Conservation (phyloP, 1,140 invertebrate species). For the Halyomorpha halys region DNA sequence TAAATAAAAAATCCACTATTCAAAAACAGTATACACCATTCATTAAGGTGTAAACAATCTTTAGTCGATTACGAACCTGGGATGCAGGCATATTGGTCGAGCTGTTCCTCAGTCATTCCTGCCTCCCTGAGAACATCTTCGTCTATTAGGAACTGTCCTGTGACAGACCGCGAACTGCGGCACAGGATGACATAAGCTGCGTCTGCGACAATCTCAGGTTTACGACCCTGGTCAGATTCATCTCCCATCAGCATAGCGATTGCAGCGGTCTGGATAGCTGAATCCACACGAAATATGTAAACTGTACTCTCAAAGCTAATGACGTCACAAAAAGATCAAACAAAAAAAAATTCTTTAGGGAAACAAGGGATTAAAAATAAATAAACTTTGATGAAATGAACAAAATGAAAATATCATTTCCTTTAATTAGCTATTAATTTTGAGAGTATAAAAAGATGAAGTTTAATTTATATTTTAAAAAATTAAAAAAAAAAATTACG, state of each 20-base stretch:
- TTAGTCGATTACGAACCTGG: slow-evolving; percentile 42
- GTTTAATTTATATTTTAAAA: no score
- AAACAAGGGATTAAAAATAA: background rate
- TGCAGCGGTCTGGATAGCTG: slow-evolving; percentile 89
- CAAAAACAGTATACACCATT: no score
- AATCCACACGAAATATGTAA: slow-evolving; percentile 20
- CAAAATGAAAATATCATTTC: no score
- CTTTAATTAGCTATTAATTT: no score
- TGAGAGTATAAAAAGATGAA: no score
- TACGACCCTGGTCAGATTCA: slow-evolving; percentile 49
- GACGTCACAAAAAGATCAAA: no score
- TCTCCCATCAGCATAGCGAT: slow-evolving; percentile 83
- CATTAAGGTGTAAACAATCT: no score
- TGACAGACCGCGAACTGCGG: slow-evolving; percentile 62
- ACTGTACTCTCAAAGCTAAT: no score
- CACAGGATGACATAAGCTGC: slow-evolving; percentile 84
- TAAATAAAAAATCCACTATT: no score
- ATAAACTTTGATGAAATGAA: no score
- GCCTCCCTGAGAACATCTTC: slow-evolving; percentile 74
- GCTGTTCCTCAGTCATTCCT: slow-evolving; percentile 78
- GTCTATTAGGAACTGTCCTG: slow-evolving; percentile 90
- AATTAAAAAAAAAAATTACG: no score
- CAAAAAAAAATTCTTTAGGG: background rate
- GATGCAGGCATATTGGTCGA: slow-evolving; percentile 76
- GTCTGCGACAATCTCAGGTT: slow-evolving; percentile 89